Conservation (phyloP, 2,797 vertebrate genomes). For the Notamacropus eugenii region DNA sequence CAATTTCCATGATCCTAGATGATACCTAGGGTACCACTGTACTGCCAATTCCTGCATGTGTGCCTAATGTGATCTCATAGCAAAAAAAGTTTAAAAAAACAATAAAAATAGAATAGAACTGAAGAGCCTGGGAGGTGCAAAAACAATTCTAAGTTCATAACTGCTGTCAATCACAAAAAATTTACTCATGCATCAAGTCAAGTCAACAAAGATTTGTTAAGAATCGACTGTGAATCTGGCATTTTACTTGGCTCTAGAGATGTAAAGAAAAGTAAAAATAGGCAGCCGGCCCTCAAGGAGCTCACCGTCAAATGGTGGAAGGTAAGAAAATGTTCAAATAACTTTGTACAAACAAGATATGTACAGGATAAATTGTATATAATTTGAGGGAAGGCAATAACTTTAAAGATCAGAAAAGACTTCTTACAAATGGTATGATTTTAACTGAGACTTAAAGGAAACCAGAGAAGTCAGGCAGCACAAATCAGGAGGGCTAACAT, state of each 20-base stretch:
- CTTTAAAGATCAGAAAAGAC: not conserved
- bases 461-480: not conserved
- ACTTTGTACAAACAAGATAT: not conserved
- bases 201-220: not conserved
- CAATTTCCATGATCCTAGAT: not conserved
- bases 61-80: not conserved
- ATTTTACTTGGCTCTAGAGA: not conserved
- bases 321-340: not conserved
- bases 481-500: not conserved
- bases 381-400: not conserved
- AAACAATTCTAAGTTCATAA: not conserved
- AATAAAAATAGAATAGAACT: not conserved
- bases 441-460: not conserved
- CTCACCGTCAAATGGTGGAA: not conserved
- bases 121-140: not conserved
- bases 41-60: not conserved
- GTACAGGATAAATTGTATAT: not conserved
- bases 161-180: not conserved
- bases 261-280: not conserved
- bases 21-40: not conserved
- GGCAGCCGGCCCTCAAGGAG: not conserved
- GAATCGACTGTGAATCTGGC: not conserved
- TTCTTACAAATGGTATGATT: not conserved
- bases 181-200: not conserved
- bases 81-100: not conserved